Evolutionary conservation across 23 tunicate species (phyloP), one percentile per base, ranked within the genome.

Genomic region (Trididemnum nubilum): DNA sequence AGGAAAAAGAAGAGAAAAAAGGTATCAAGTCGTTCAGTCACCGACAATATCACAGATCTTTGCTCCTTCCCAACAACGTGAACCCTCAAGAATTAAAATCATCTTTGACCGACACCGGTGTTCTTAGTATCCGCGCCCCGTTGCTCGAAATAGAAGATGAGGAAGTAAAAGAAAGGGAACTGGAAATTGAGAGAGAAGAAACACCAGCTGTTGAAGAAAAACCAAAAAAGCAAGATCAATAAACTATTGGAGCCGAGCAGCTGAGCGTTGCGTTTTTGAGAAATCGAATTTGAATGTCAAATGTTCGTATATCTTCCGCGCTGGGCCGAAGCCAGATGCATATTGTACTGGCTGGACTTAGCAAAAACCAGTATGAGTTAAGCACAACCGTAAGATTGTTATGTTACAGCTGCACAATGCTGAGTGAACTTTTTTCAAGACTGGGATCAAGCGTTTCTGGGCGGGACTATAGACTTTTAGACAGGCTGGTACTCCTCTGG

Each of bases 71-170:
- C 51, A 51, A 88, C 31, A 69, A 51, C 36, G 79, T 88, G 57
- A 63, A 82, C 29, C 79, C 82, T 7, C 87, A 88, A 76, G 27
- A 82, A 22, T 26, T 88, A 2, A 88, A 77, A 24, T 88, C 93
- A 34, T 50, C 38, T 26, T 36, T 82, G 71, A 38, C 63, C 2
- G 44, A 34, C 4, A 51, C 32, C 30, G 93, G 93, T 4, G 64
- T 82, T 25, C 40, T 88, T 24, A 81, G 78, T 32, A 88, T 88
- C 38, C 33, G 81, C 34, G 93, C 93, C 3, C 93, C 93, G 29
- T 50, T 52, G 39, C 22, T 31, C 12, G 79, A 58, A 2, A 22
- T 73, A 3, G n/a, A 29, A 24, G 60, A 31, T 3, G 37, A 24
- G 3, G 30, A 77, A 57, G 70, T 9, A 21, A 25, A 52, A 9